Evolutionary conservation across 2,888 invertebrate genomes (phyloP).

Genomic region (Pristionchus arcanus): DNA sequence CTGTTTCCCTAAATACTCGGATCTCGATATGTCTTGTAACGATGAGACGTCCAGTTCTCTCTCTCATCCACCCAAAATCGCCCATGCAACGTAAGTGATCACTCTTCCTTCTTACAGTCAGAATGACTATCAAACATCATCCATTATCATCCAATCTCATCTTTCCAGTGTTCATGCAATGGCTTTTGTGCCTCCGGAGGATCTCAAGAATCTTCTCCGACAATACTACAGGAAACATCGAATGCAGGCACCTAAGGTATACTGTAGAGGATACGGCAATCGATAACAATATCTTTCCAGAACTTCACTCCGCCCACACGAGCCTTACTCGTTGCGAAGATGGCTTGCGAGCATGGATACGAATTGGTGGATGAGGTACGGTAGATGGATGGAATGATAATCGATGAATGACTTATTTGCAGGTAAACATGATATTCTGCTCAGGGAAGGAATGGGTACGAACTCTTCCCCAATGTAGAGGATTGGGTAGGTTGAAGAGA

Average conservation of each 20-base stretch:
- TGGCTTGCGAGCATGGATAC: slow-evolving; percentile 78
- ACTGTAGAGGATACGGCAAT: neutral
- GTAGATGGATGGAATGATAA: neutral
- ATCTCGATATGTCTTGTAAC: slow-evolving; percentile 77
- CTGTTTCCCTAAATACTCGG: slow-evolving; percentile 76
- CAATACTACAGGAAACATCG: slow-evolving; percentile 78
- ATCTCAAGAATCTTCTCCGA: slow-evolving; percentile 75
- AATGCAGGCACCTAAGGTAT: slow-evolving; percentile 70
- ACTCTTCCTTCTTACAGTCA: neutral
- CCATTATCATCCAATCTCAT: neutral
- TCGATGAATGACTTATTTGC: neutral
- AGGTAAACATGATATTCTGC: slow-evolving; percentile 76
- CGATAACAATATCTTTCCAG: slow-evolving; percentile 4
- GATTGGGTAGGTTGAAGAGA: slow-evolving; percentile 63
- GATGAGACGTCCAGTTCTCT: slow-evolving; percentile 69
- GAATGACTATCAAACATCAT: neutral
- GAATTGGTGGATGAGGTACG: slow-evolving; percentile 76
- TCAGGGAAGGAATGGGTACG: slow-evolving; percentile 75
- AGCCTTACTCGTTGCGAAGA: slow-evolving; percentile 78
- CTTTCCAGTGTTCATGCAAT: slow-evolving; percentile 77
- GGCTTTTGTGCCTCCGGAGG: slow-evolving; percentile 79
- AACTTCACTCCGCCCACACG: slow-evolving; percentile 55
- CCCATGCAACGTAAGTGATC: slow-evolving; percentile 75
- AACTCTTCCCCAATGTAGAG: slow-evolving; percentile 75
- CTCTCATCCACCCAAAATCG: slow-evolving; percentile 74